These are phyloP conservation scores for Allygus modestus DNA, from an alignment of 2,888 invertebrate genomes.

Conservation along the genomic window DNA sequence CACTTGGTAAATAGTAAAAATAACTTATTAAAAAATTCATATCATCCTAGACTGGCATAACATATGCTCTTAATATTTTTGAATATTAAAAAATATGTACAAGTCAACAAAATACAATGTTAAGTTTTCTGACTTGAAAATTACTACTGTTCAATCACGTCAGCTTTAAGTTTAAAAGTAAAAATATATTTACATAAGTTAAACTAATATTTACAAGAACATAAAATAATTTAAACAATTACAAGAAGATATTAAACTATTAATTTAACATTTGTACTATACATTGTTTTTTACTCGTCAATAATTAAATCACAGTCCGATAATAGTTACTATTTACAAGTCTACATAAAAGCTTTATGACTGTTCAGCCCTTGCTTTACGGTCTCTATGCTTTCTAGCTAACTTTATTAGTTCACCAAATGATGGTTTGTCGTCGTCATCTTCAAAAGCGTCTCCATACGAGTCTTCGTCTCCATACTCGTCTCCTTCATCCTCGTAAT, in stretches of 20 bases:
- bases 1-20: background rate
- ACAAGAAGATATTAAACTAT: background rate
- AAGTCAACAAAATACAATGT: too few species aligned
- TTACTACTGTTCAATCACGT: background rate
- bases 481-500: slow-evolving; percentile 42
- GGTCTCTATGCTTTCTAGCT: slow-evolving; percentile 36
- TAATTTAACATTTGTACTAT: background rate
- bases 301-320: slow-evolving; percentile 42
- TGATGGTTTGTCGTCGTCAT: slow-evolving; percentile 31
- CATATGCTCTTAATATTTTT: too few species aligned
- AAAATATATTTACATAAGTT: background rate
- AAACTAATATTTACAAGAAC: slow-evolving; percentile 3
- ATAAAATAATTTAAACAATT: background rate
- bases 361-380: slow-evolving; percentile 23
- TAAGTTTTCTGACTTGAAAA: too few species aligned
- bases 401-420: slow-evolving; percentile 48
- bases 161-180: background rate
- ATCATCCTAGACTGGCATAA: too few species aligned
- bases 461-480: slow-evolving; percentile 1
- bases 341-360: slow-evolving; percentile 27
- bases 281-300: background rate
- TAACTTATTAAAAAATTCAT: too few species aligned
- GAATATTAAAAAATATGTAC: too few species aligned
- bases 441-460: slow-evolving; percentile 4
- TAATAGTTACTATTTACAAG: slow-evolving; percentile 14